Conservation (phyloP, 2,888 invertebrate genomes). For the Lamellibrachia columna region DNA sequence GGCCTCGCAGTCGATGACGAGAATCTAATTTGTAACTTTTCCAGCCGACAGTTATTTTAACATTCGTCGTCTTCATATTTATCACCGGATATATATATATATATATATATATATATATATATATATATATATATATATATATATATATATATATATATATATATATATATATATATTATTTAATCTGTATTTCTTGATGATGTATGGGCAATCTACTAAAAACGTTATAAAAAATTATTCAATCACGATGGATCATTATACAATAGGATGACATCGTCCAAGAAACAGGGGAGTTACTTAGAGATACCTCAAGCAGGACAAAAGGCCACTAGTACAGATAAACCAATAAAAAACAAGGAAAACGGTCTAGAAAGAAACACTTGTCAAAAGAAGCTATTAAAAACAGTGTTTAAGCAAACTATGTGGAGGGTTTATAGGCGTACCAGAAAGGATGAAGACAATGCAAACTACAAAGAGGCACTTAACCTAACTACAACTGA, state of each 20-base stretch:
- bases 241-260: background rate
- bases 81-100: background rate
- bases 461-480: too few species aligned
- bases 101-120: conserved; percentile 27
- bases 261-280: too few species aligned
- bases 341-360: too few species aligned
- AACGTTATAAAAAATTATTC: background rate
- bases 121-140: conserved; percentile 23
- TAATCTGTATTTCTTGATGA: background rate
- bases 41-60: background rate
- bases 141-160: conserved; percentile 23
- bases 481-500: too few species aligned
- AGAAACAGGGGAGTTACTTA: too few species aligned
- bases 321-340: too few species aligned
- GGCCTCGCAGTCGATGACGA: background rate
- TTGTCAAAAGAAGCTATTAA: too few species aligned
- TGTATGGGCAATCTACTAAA: background rate
- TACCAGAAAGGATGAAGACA: too few species aligned
- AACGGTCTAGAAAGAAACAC: too few species aligned
- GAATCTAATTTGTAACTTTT: background rate
- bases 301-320: too few species aligned
- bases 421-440: too few species aligned
- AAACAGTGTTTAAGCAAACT: too few species aligned
- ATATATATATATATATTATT: background rate
- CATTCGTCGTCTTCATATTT: background rate